Conservation (phyloP, 2,113 vertebrate species). For the Marmota flaviventris region DNA sequence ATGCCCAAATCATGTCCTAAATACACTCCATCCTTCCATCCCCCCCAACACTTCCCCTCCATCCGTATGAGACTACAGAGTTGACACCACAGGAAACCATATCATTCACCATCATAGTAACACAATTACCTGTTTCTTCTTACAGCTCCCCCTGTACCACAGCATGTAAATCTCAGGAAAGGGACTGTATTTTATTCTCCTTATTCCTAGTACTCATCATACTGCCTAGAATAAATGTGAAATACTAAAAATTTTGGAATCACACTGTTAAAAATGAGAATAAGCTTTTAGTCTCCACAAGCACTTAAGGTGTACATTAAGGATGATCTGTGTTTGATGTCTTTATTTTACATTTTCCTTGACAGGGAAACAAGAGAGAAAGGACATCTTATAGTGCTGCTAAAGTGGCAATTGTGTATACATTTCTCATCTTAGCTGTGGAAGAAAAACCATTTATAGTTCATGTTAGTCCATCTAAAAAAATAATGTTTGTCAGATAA, state of each 20-base stretch:
- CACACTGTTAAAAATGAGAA: neutral
- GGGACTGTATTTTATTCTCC: neutral
- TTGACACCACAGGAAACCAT: too few species aligned
- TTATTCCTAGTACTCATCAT: neutral
- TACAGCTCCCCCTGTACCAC: neutral
- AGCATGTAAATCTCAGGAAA: neutral
- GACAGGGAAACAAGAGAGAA: slow-evolving; percentile 63
- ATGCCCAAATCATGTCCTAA: neutral
- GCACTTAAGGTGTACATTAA: slow-evolving; percentile 46
- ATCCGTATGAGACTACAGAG: rapidly evolving
- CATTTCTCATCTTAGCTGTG: neutral
- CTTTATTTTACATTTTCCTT: slow-evolving; percentile 56
- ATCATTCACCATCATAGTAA: neutral
- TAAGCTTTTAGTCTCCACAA: neutral
- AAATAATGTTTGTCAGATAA: slow-evolving; percentile 29
- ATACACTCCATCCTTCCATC: rapidly evolving
- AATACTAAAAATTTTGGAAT: neutral
- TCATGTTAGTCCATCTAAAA: neutral
- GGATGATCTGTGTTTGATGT: slow-evolving; percentile 14
- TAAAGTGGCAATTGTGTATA: neutral
- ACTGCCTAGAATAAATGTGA: neutral
- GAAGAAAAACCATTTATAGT: slow-evolving; percentile 40
- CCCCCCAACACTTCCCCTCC: neutral
- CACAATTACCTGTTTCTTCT: neutral
- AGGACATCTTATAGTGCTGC: slow-evolving; percentile 4